Evolutionary conservation across 2,113 vertebrate species (phyloP), one percentile per base, ranked within the genome.

Genomic region (Salvelinus namaycush): DNA sequence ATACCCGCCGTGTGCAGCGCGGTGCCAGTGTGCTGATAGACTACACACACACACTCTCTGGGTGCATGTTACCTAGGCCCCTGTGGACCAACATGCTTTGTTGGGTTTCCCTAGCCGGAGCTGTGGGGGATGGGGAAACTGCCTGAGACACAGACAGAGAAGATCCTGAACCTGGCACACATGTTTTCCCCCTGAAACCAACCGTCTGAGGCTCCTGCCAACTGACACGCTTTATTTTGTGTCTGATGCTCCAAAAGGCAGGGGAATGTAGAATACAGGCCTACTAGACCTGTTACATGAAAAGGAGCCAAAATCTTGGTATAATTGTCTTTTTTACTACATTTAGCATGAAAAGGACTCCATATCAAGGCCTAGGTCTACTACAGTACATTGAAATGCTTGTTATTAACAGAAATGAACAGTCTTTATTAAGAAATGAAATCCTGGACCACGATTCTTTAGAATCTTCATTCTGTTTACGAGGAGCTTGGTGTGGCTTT

Each of bases 21-120:
- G 93, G 93, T 94, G 74, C 92, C 68, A 80, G 94, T 93, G 93
- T 93, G 92, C 93, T 94, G 94, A 95, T 95, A 94, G 88, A 54
- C 51, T 54, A 88, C 90, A 92, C 89, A 93, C 89, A 89, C 93
- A 93, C 86, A 92, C 90, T 95, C 93, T 90, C 91, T 91, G 89
- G 92, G 92, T 92, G 93, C 91, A 93, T 94, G 95, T 95, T 95
- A 91, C 83, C 84, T 84, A 86, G 76, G 89, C 93, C 95, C 94
- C 94, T 83, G 90, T 80, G 91, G 94, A 95, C 93, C 88, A 92
- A 90, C 91, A 92, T 65, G 84, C 88, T 89, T 92, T 92, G 91
- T 89, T 91, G 86, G 80, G 85, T 86, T 88, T 90, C 57, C 86
- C 89, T 87, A 74, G 73, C 84, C 72, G 85, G 68, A 84, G 81